Base-by-base conservation (phyloP, 1,140 invertebrate genomes). In the Radopholus similis region DNA sequence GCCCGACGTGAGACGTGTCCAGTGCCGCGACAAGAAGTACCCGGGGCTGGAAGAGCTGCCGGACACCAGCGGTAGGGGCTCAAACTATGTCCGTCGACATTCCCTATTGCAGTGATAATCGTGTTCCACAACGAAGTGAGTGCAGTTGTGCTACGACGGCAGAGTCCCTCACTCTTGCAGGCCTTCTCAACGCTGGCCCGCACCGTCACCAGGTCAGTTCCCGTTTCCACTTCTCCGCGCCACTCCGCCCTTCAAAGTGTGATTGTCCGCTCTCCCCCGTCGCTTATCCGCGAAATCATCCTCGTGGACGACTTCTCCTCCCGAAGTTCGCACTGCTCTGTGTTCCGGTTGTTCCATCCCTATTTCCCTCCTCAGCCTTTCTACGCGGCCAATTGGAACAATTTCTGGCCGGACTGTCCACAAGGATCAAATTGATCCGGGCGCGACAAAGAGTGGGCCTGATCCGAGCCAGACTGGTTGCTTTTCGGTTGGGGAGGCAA, bases 301-400 rank as follows among this genome's bases (percentile, higher is more conserved):
- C 85, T 95, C 49, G 91, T 95, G 0, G 93, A 95, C 83, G 93
- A 95, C 84, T 89, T 90, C 40, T 66, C 58, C n/a, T 94, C 91
- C 79, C 88, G 92, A 74, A 87, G 89, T 88, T 21, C 47, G 4
- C 6, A 26, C n/a, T 1, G 23, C 15, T n/a, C 15, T n/a, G 4
- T 47, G 8, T 26, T 5, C 9, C 26, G 6, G 11, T 54, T 8
- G 15, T 68, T 23, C 23, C 13, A 23, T 49, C 30, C 30, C 8
- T 64, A 8, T 21, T 37, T 32, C 13, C 55, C 44, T 34, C 44
- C 77, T 66, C 38, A 77, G 85, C 83, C 51, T 93, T 92, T 83
- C 83, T 95, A n/a, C 87, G 87, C 70, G 83, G 86, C 56, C 86
- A 89, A 34, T 83, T 95, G 64, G 90, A 95, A 11, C 86, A 90